Evolutionary conservation across 2,888 invertebrate species (phyloP).

Genomic region (Drosophila neutralis): DNA sequence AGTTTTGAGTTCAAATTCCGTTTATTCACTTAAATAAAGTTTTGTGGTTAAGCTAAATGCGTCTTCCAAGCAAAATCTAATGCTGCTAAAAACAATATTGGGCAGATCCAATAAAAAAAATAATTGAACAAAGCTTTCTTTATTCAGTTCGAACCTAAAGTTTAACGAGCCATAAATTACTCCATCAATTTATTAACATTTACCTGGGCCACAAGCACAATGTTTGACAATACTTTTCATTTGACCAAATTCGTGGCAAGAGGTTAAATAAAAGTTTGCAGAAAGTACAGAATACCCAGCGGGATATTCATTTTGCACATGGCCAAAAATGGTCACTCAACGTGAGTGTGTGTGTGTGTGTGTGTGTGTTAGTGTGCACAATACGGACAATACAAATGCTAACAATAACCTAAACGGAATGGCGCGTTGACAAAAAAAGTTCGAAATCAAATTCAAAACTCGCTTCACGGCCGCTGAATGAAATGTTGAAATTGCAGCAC

Average conservation of each 20-base stretch:
- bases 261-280: neutral
- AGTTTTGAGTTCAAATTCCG: neutral
- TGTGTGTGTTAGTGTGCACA: slow-evolving; percentile 15
- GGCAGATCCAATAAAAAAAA: neutral
- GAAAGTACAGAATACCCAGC: slow-evolving; percentile 5
- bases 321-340: slow-evolving; percentile 29
- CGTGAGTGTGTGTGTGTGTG: slow-evolving; percentile 14
- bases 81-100: neutral
- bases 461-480: slow-evolving; percentile 64
- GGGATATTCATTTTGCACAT: slow-evolving; percentile 20
- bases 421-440: slow-evolving; percentile 11
- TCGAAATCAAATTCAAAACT: slow-evolving; percentile 70
- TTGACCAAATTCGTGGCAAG: neutral
- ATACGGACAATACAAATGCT: slow-evolving; percentile 38
- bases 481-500: slow-evolving; percentile 69
- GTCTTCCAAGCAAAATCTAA: neutral
- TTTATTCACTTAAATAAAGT: neutral
- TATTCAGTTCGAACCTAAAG: neutral
- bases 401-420: slow-evolving; percentile 37
- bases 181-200: neutral
- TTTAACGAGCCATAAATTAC: neutral
- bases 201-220: neutral
- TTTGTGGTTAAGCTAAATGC: neutral
- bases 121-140: neutral
- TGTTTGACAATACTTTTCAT: slow-evolving; percentile 18